A percentile compares a stretch with the other conserved stretches of the same genome.
These are phyloP conservation scores for Caracal caracal DNA, from an alignment of 2,113 vertebrate genomes.

Conservation along the genomic window DNA sequence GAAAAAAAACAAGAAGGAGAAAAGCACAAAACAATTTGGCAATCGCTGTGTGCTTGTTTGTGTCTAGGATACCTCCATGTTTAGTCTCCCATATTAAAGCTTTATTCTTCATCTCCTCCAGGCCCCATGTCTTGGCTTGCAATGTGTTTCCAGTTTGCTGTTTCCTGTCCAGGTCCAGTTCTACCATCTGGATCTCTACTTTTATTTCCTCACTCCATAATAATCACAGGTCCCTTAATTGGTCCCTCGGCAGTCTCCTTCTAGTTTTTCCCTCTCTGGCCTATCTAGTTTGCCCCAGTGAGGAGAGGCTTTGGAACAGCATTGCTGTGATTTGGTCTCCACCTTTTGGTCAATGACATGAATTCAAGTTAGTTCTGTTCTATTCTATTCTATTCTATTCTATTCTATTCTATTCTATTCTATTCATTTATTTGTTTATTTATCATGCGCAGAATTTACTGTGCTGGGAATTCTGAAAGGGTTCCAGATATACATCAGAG, in stretches of 20 bases:
- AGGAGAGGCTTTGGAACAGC: neutral
- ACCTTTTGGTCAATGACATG: neutral
- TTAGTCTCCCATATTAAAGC: neutral
- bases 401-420: neutral
- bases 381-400: neutral
- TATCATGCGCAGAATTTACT: neutral
- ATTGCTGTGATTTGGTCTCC: conserved; percentile 13
- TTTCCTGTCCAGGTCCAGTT: neutral
- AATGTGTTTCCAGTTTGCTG: neutral
- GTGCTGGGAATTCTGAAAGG: neutral
- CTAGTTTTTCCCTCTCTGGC: neutral
- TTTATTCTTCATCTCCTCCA: neutral
- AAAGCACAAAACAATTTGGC: neutral
- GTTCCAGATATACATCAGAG: neutral
- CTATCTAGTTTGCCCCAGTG: neutral
- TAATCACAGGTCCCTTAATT: neutral
- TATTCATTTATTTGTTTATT: neutral
- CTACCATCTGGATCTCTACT: neutral
- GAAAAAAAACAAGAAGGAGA: neutral
- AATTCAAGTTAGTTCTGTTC: neutral
- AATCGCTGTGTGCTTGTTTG: neutral
- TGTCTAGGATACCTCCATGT: neutral
- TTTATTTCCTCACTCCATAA: neutral
- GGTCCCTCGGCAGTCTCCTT: neutral
- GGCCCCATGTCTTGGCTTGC: neutral